A percentile compares a stretch with the other conserved stretches of the same genome.
phyloP scores from a whole-genome alignment of 2,888 invertebrate genomes.

The Dryomyza anilis region DNA sequence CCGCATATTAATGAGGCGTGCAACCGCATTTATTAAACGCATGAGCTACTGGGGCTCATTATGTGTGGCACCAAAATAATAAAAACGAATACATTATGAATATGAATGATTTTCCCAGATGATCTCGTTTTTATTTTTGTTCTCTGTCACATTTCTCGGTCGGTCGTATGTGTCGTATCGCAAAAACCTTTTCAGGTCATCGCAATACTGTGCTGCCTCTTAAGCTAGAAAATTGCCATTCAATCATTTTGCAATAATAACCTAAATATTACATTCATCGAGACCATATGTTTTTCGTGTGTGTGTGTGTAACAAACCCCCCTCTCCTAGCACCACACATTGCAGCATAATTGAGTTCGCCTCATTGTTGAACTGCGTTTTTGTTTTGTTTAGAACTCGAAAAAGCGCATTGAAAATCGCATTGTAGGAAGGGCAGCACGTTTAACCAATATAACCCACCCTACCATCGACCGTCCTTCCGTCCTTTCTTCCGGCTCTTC shows the following conservation, averaged over 20 bases:
- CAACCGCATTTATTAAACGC: constrained; percentile 22
- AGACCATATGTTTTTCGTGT: neutral
- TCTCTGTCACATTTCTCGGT: too few relatives aligned
- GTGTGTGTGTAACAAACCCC: neutral
- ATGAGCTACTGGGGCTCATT: neutral
- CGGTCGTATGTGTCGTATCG: neutral
- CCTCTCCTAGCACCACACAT: neutral
- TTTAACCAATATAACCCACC: neutral
- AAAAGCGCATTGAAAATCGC: neutral
- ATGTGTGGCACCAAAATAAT: too few relatives aligned
- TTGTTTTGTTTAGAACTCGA: too few relatives aligned
- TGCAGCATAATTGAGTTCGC: neutral
- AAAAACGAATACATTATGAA: too few relatives aligned
- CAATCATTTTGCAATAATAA: neutral
- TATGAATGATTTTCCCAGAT: too few relatives aligned
- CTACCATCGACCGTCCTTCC: neutral
- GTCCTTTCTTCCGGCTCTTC: constrained; percentile 4
- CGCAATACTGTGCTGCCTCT: neutral
- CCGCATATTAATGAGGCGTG: constrained; percentile 20
- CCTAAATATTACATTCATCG: too few relatives aligned
- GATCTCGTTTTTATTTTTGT: too few relatives aligned
- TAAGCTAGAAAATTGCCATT: neutral
- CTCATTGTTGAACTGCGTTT: too few relatives aligned
- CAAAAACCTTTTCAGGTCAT: neutral
- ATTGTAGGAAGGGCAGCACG: too few relatives aligned